Evolutionary conservation across 2,113 vertebrate species (phyloP).

Genomic region (Numenius arquata): DNA sequence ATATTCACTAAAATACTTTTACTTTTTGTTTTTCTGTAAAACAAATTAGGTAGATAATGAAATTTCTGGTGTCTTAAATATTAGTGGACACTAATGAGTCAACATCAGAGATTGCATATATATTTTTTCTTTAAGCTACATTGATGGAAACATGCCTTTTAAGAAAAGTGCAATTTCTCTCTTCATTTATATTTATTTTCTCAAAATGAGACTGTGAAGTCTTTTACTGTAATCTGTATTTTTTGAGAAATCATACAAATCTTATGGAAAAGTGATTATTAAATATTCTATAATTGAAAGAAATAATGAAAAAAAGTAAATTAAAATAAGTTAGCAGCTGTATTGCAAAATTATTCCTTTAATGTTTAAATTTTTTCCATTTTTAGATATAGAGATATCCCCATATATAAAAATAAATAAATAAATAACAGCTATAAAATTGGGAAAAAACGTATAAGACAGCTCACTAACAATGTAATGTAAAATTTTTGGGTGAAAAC

Average conservation of each 20-base stretch:
- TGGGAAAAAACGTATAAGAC: neutral
- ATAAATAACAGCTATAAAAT: neutral
- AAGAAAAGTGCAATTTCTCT: neutral
- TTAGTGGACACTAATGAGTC: neutral
- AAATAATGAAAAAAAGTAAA: neutral
- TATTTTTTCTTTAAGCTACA: neutral
- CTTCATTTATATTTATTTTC: neutral
- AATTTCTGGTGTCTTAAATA: neutral
- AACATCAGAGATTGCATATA: accelerated
- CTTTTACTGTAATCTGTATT: neutral
- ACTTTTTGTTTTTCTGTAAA: neutral
- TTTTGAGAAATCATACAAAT: neutral
- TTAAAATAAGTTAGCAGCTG: neutral
- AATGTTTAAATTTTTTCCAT: neutral
- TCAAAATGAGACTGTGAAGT: neutral
- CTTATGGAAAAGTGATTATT: neutral
- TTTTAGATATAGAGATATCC: neutral
- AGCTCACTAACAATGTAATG: neutral
- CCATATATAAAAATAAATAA: neutral
- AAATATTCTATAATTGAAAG: neutral
- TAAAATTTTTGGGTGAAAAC: neutral
- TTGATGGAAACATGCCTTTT: neutral
- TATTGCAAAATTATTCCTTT: neutral
- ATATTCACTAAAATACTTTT: neutral
- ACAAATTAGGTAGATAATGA: neutral